Evolutionary conservation across 2,888 invertebrate genomes (phyloP), one percentile per base, ranked within the genome.

Genomic region (Leucania comma): DNA sequence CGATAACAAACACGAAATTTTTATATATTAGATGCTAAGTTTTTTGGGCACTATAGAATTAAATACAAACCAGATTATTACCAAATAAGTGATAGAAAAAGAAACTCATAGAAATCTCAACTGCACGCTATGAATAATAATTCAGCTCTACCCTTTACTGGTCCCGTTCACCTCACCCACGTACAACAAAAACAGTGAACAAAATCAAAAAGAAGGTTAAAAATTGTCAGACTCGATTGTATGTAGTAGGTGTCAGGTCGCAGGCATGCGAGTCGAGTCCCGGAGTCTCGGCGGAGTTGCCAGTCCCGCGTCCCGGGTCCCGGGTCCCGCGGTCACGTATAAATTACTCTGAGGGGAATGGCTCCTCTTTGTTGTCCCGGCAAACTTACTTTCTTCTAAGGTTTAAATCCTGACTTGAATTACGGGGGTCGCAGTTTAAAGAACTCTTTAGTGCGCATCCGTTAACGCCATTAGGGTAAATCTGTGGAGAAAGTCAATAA

Each of bases 391-490:
- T 93, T 93, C 92, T 93, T 93, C 92, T 88, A 91, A 91, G 91
- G 91, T 92, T 94, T 91, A 94, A 94, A 94, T 93, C 94, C 92
- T 91, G 92, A 91, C 94, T 93, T 93, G 94, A 95, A 93, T 94
- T 93, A 94, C 92, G 90, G 88, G 88, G 89, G 89, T 88, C 84
- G 84, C 87, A 88, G 89, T 91, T 91, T 90, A 90, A 90, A 91
- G 90, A 93, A 91, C 91, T 92, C 88, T 89, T 90, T 88, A 89
- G 89, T 80, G 86, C 87, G 86, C 87, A 89, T 88, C 86, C 87
- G 87, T 86, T 84, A 83, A 84, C 85, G 87, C 87, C 85, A 86
- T 89, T 89, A 87, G 77, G 82, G 81, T 81, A 81, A 84, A 80
- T 86, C 85, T 81, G 78, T 77, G 73, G 70, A 72, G 82, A 84